Evolutionary conservation across 2,113 vertebrate genomes (phyloP), one percentile per base, ranked within the genome.

Genomic region (Turnix velox): DNA sequence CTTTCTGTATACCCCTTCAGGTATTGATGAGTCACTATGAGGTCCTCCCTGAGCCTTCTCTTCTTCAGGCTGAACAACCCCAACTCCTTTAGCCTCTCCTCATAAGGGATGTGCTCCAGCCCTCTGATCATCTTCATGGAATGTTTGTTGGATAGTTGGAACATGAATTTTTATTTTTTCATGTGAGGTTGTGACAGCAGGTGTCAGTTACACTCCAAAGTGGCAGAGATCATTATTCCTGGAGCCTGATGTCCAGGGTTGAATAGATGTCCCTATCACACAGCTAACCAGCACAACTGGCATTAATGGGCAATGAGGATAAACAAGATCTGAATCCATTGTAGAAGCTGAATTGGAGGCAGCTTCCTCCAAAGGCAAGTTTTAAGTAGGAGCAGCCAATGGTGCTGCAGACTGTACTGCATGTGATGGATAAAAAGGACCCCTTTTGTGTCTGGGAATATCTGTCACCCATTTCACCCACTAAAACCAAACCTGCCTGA

Each of bases 141-240:
- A 58, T 76, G 45, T 46, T 51, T 66, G 49, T 55, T 82, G 86
- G 83, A 17, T 88, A 28, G 83, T 83, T 2, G 1, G 45, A 88
- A 51, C 40, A 8, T 48, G 43, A 49, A 5, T 49, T 40, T 72
- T 67, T 10, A 57, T 68, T 71, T 43, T 33, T 40, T 40, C 45
- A 14, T 73, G 75, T 35, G 14, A 23, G 74, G 63, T 46, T 86
- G 46, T 89, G 79, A 84, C 84, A 93, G 93, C 87, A 85, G 77
- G 84, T 95, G 67, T 90, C 83, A 93, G 76, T 93, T 96, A 30
- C 25, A 12, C 55, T 84, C 65, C 33, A 33, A 40, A 91, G 59
- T 82, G 62, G 54, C 72, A 83, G 65, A 87, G 45, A 71, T 89
- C 43, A 28, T 80, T 96, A 67, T 67, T 91, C 69, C 58, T 73